A percentile compares a stretch with the other conserved stretches of the same genome.
These are phyloP conservation scores for Gastrophryne carolinensis DNA, from an alignment of 2,797 vertebrate species.

Conservation along the genomic window DNA sequence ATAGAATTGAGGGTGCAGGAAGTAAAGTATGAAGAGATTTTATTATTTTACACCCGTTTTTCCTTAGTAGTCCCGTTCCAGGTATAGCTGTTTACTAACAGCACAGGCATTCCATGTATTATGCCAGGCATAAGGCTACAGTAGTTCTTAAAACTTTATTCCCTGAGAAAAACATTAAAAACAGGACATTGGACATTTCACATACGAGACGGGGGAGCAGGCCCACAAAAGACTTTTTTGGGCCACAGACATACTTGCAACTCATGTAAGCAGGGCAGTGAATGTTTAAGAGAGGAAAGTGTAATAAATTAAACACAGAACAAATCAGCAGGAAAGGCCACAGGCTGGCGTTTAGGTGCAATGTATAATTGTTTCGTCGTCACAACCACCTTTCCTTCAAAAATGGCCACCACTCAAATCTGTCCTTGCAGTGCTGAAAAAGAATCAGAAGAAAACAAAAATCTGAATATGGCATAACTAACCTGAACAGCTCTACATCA, in stretches of 20 bases:
- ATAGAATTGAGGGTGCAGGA: too few species aligned
- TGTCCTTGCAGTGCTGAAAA: not conserved
- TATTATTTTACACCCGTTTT: too few species aligned
- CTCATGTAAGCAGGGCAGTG: constrained; percentile 7
- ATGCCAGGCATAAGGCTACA: not conserved
- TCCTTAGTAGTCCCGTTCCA: too few species aligned
- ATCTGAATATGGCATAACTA: not conserved
- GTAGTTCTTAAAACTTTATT: not conserved
- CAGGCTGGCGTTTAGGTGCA: not conserved
- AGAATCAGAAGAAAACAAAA: not conserved
- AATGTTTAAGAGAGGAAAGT: not conserved
- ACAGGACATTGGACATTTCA: not conserved
- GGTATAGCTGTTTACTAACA: not conserved
- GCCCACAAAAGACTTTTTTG: not conserved
- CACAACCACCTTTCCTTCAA: not conserved
- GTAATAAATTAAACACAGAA: not conserved
- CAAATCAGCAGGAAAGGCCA: constrained; percentile 3
- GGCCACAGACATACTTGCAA: not conserved
- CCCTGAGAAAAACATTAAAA: constrained; percentile 13
- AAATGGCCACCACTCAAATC: not conserved
- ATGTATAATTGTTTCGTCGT: not conserved
- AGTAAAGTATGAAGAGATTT: too few species aligned
- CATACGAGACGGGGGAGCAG: not conserved
- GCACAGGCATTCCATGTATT: not conserved
- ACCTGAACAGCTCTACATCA: too few species aligned